Evolutionary conservation across 2,888 invertebrate genomes (phyloP).

Genomic region (Scaeva pyrastri): DNA sequence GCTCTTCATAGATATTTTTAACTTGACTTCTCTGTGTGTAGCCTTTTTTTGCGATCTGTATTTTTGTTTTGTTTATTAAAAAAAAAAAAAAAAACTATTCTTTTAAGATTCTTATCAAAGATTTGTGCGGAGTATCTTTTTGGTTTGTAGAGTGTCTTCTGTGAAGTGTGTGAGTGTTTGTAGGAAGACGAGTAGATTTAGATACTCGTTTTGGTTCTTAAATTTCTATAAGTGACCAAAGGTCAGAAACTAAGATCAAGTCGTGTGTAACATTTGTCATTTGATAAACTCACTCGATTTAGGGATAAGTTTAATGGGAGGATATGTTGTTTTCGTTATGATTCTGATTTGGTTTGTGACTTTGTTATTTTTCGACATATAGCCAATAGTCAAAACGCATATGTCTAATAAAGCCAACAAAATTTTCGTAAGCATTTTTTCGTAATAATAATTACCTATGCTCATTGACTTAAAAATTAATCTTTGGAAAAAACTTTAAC

Average conservation of each 20-base stretch:
- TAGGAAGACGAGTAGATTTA: no score
- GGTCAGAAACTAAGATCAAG: conserved; percentile 58
- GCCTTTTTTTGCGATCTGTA: conserved; percentile 56
- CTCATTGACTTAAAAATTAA: no score
- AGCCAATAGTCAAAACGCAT: no score
- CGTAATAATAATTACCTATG: no score
- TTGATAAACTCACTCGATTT: conserved; percentile 67
- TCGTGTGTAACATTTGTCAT: conserved; percentile 73
- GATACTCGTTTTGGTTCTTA: conserved; percentile 35
- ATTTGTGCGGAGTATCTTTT: conserved; percentile 28
- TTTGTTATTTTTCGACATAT: not conserved
- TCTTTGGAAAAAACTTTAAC: no score
- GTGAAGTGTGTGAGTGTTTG: conserved; percentile 35
- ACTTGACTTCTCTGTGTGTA: conserved; percentile 63
- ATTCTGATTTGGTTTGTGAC: not conserved
- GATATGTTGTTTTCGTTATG: not conserved
- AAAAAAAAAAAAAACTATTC: conserved; percentile 21
- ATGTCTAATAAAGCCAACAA: no score
- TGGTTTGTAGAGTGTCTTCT: conserved; percentile 1
- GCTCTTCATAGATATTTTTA: conserved; percentile 46
- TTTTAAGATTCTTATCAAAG: conserved; percentile 60
- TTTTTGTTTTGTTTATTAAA: conserved; percentile 25
- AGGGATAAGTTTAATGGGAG: conserved; percentile 40
- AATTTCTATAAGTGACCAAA: conserved; percentile 64
- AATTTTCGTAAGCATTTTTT: no score